Percentiles rank a stretch among this genome's conserved stretches.
phyloP scores from a whole-genome alignment of 1,140 invertebrate genomes.

The Nephila pilipes region DNA sequence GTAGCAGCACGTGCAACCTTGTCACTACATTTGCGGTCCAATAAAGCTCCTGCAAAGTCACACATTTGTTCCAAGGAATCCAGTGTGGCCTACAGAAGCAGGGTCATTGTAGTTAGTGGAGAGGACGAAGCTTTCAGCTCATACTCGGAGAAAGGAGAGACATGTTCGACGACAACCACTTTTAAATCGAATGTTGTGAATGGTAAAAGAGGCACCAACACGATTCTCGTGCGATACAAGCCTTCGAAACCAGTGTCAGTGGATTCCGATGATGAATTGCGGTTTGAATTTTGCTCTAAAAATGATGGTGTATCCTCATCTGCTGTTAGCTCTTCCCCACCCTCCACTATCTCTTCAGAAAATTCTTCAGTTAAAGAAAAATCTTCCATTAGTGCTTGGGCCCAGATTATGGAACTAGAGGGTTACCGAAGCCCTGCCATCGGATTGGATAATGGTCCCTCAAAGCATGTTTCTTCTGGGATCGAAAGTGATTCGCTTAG shows the following conservation, averaged over 20 bases:
- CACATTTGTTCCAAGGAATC: neutral
- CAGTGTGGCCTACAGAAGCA: slow-evolving; percentile 15
- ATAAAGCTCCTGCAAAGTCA: slow-evolving; percentile 8
- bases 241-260: slow-evolving; percentile 8
- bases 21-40: slow-evolving; percentile 14
- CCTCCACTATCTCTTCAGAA: slow-evolving; percentile 27
- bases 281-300: slow-evolving; percentile 7
- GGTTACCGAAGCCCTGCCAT: slow-evolving; percentile 72
- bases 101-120: slow-evolving; percentile 65
- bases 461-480: neutral
- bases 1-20: slow-evolving; percentile 4
- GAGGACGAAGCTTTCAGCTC: neutral
- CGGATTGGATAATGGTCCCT: slow-evolving; percentile 54
- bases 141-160: neutral
- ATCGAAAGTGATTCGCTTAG: slow-evolving; percentile 35
- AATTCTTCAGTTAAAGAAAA: slow-evolving; percentile 55
- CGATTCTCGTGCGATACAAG: slow-evolving; percentile 68
- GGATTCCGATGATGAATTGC: slow-evolving; percentile 34
- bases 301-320: neutral
- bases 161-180: slow-evolving; percentile 50
- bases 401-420: slow-evolving; percentile 74
- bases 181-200: slow-evolving; percentile 66
- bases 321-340: neutral
- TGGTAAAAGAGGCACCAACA: slow-evolving; percentile 67
- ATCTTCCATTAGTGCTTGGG: slow-evolving; percentile 69